Evolutionary conservation across 2,797 vertebrate genomes (phyloP).

Genomic region (Myiotriccus ornatus): DNA sequence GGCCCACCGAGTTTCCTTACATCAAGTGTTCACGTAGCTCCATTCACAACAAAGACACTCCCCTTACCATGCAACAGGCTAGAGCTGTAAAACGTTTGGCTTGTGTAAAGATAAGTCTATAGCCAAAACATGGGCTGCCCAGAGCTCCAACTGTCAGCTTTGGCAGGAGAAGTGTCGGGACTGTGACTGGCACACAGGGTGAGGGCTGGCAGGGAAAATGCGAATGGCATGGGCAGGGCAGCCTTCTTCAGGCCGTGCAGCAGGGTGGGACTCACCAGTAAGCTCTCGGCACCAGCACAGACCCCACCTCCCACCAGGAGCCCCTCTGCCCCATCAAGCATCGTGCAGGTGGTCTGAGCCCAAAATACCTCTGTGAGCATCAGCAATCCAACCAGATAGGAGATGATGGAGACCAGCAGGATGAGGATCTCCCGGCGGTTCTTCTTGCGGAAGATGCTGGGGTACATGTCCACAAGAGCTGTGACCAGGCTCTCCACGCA

Average conservation of each 20-base stretch:
- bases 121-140: not conserved
- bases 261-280: not conserved
- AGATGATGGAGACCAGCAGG: slow-evolving; percentile 83
- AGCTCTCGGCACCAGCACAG: fast-evolving
- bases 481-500: slow-evolving; percentile 95
- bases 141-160: not conserved
- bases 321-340: not conserved
- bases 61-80: not conserved
- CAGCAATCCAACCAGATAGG: slow-evolving; percentile 88
- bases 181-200: not conserved
- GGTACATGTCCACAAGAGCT: slow-evolving; percentile 93
- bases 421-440: slow-evolving; percentile 91
- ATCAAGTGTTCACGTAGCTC: not conserved
- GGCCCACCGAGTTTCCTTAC: not conserved
- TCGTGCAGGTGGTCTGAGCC: not conserved
- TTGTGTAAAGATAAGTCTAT: not conserved
- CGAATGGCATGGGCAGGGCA: fast-evolving
- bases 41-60: not conserved
- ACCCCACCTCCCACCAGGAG: not conserved
- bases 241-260: not conserved
- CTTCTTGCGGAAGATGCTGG: slow-evolving; percentile 87
- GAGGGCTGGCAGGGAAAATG: not conserved
- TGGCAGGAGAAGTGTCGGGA: not conserved
- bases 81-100: not conserved
- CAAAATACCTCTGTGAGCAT: slow-evolving; percentile 93